Conservation (phyloP, 2,113 vertebrate species). For the Argyrosomus japonicus region DNA sequence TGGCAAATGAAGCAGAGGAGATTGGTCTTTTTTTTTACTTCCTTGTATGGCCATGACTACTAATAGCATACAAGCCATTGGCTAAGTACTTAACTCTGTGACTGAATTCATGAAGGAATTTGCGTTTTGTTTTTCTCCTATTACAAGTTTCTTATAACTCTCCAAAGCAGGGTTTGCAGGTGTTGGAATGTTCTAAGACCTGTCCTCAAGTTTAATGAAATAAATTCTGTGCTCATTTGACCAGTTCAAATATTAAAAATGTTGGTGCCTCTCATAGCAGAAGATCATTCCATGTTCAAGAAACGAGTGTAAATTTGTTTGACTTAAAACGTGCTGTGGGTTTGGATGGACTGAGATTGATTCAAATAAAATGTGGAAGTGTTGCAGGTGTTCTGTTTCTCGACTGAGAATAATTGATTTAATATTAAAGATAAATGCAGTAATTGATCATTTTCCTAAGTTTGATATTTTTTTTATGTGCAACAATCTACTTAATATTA, state of each 20-base stretch:
- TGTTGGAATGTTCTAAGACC: background rate
- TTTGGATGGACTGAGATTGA: slow-evolving; percentile 1
- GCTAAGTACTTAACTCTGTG: background rate
- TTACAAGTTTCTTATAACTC: background rate
- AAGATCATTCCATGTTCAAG: slow-evolving; percentile 57
- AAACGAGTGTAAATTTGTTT: background rate
- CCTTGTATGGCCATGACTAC: slow-evolving; percentile 7
- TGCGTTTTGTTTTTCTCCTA: background rate
- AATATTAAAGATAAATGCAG: background rate
- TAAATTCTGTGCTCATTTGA: background rate
- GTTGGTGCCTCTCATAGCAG: background rate
- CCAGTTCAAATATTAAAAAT: background rate
- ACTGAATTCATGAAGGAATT: slow-evolving; percentile 21
- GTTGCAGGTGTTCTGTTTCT: background rate
- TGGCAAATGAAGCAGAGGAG: too few species aligned
- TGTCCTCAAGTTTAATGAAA: background rate
- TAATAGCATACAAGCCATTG: background rate
- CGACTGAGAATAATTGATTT: background rate
- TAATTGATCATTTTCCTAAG: background rate
- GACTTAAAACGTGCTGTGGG: slow-evolving; percentile 19
- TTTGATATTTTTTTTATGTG: background rate
- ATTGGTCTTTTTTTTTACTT: background rate
- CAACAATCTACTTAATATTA: background rate
- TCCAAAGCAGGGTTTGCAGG: background rate
- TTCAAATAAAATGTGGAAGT: slow-evolving; percentile 18